These are phyloP conservation scores for Tipula confusa DNA, from an alignment of 2,888 invertebrate genomes.

Conservation along the genomic window DNA sequence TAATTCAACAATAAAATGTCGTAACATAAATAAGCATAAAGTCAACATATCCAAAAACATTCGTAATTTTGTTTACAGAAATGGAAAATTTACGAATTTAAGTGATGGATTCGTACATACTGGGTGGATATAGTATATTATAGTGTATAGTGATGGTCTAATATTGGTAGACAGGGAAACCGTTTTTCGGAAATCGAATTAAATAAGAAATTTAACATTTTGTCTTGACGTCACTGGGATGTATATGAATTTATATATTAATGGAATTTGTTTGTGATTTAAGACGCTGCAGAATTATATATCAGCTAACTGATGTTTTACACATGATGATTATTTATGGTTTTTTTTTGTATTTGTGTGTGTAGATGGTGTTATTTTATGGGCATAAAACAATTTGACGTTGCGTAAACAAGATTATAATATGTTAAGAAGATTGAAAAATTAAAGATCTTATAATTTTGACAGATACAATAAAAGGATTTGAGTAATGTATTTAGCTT, in stretches of 20 bases:
- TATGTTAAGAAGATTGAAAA: background rate
- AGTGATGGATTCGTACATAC: background rate
- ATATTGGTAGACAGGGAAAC: background rate
- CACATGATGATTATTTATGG: constrained; percentile 12
- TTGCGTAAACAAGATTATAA: background rate
- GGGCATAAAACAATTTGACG: background rate
- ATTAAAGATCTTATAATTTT: too few relatives aligned
- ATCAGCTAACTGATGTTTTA: constrained; percentile 12
- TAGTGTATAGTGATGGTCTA: background rate
- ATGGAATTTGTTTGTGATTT: background rate
- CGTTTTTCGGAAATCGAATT: background rate
- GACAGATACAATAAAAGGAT: too few relatives aligned
- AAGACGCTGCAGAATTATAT: background rate
- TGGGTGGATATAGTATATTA: too few relatives aligned
- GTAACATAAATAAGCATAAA: background rate
- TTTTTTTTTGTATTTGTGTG: background rate
- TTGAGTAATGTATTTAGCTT: too few relatives aligned
- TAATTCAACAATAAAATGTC: background rate
- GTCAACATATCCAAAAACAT: background rate
- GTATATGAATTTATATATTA: background rate
- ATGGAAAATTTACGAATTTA: background rate
- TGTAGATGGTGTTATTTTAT: background rate
- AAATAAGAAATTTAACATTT: background rate
- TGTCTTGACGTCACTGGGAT: background rate
- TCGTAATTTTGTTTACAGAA: background rate